These are phyloP conservation scores for Anser cygnoides DNA, from an alignment of 2,113 vertebrate genomes.

Conservation along the genomic window DNA sequence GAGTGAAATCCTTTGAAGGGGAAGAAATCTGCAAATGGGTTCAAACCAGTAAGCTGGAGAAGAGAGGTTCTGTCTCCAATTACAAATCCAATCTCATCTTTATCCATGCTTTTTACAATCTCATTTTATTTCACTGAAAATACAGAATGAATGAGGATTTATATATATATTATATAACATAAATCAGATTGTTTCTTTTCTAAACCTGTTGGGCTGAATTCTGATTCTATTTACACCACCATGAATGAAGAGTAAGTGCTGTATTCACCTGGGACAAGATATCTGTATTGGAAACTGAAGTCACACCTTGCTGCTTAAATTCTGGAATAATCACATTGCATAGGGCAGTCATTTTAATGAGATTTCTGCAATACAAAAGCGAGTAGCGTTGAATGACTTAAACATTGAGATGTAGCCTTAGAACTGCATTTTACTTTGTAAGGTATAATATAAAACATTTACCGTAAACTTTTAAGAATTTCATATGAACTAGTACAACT, in stretches of 20 bases:
- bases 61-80: not conserved
- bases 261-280: not conserved
- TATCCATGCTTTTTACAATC: not conserved
- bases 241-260: not conserved
- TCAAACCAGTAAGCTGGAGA: not conserved
- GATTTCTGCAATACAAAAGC: not conserved
- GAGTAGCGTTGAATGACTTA: not conserved
- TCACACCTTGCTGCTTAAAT: accelerated
- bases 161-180: too few relatives aligned
- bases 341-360: not conserved
- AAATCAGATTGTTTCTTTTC: not conserved
- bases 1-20: not conserved
- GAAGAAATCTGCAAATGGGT: not conserved
- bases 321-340: not conserved
- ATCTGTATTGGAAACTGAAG: not conserved
- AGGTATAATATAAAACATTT: not conserved
- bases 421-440: not conserved
- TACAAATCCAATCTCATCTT: not conserved
- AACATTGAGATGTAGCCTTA: not conserved
- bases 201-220: not conserved
- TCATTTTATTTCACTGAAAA: not conserved
- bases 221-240: not conserved
- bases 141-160: not conserved
- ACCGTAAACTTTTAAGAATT: not conserved
- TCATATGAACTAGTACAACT: not conserved